Base-by-base conservation (phyloP, 2,113 vertebrate species). In the Lanius collurio region DNA sequence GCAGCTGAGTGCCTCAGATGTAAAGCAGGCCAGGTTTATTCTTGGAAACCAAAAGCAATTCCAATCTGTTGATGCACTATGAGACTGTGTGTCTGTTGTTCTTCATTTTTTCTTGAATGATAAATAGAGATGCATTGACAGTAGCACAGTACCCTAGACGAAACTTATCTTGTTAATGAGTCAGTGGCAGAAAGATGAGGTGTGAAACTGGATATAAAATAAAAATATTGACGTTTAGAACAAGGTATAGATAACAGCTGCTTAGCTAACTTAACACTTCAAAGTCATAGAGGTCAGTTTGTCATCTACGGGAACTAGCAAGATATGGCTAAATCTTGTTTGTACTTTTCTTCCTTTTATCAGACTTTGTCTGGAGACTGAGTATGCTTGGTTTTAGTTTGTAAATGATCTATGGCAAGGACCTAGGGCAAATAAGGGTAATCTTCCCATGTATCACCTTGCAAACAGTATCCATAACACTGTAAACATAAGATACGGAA, bases 151-250 rank as follows among this genome's bases (percentile, higher is more conserved):
- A 74, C 19, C 10, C 13, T 28, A 73, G 77, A 71, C 52, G 27
- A 90, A 83, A 90, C 52, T 88, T 94, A 94, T 94, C 93, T 88
- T 71, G 28, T 27, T 86, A 95, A 90, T 88, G 79, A 39, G 71
- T 83, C 55, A 90, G 60, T 56, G 64, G 68, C 75, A 95, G 92
- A 94, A 94, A 77, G 75, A 95, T 94, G 91, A 96, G 60, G 87
- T 95, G 56, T 88, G 82, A 95, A 90, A 79, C 30, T 81, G 26
- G 47, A 63, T 75, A 80, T 90, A 59, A 88, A 83, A 78, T 63
- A 55, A 91, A 91, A 93, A 73, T 50, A 60, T 7, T 37, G 13
- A 9, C 70, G 27, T 55, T 73, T 33, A 83, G 44, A 89, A 92
- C n/a, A 81, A 80, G 57, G 60, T 33, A 55, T 37, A 93, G 84